A percentile compares a stretch with the other conserved stretches of the same genome.
These are phyloP conservation scores for Ceratosolen solmsi DNA, from an alignment of 1,140 invertebrate genomes.

Conservation along the genomic window DNA sequence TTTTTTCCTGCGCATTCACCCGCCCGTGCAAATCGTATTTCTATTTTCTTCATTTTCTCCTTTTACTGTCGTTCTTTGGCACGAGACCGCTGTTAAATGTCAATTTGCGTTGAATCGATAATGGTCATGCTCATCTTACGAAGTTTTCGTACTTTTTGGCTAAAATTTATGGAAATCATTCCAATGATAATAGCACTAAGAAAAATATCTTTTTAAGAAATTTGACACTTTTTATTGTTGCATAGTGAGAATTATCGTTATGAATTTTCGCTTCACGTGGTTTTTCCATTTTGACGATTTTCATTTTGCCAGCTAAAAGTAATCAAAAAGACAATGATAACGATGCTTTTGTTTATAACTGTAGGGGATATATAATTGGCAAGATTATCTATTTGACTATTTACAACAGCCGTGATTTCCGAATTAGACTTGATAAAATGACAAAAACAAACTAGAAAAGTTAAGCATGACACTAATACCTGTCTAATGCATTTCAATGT, in stretches of 20 bases:
- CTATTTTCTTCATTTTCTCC: constrained; percentile 19
- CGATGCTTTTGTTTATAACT: not conserved
- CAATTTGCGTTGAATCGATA: constrained; percentile 39
- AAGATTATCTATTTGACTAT: not conserved
- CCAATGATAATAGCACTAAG: not conserved
- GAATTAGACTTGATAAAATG: no score
- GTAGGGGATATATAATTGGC: not conserved
- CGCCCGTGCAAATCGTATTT: constrained; percentile 1
- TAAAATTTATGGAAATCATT: not conserved
- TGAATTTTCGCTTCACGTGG: not conserved
- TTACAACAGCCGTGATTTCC: no score
- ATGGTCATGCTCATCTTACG: not conserved
- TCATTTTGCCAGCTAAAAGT: not conserved
- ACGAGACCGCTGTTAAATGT: constrained; percentile 20
- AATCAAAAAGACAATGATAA: not conserved
- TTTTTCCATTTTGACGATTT: constrained; percentile 5
- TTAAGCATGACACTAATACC: no score
- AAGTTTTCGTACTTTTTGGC: not conserved
- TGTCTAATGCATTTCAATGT: no score
- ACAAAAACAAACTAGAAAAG: no score
- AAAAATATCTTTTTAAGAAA: not conserved
- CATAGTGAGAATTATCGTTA: not conserved
- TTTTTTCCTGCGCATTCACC: constrained; percentile 12
- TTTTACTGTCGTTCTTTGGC: not conserved
- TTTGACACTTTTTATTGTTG: not conserved